A percentile compares a stretch with the other conserved stretches of the same genome.
These are phyloP conservation scores for Oscheius sp. DNA, from an alignment of 1,140 invertebrate species.

Conservation along the genomic window DNA sequence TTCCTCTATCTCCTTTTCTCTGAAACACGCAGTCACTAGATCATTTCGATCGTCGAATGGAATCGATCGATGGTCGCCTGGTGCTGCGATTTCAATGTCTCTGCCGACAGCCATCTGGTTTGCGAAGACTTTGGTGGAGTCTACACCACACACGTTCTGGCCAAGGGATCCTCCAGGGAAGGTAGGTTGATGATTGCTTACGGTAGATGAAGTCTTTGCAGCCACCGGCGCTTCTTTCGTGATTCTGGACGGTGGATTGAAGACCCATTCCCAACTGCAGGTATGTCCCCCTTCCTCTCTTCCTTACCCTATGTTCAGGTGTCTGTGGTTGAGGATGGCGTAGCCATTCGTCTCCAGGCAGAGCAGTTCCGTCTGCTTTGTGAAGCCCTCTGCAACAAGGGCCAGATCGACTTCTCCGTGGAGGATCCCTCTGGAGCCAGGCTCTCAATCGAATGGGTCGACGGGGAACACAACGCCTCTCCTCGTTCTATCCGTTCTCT, in stretches of 20 bases:
- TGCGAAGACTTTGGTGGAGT: slow-evolving; percentile 26
- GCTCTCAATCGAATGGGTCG: not conserved
- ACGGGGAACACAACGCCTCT: not conserved
- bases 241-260: slow-evolving; percentile 26
- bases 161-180: not conserved
- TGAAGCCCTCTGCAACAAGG: not conserved
- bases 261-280: slow-evolving; percentile 12
- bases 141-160: slow-evolving; percentile 22
- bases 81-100: slow-evolving; percentile 11
- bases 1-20: not conserved
- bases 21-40: not conserved
- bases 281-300: not conserved
- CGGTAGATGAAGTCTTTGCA: not conserved
- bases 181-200: not conserved
- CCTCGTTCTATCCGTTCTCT: not conserved
- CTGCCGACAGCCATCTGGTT: slow-evolving; percentile 16
- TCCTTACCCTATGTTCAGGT: slow-evolving; percentile 4
- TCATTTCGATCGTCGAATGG: slow-evolving; percentile 6
- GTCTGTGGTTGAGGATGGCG: slow-evolving; percentile 25
- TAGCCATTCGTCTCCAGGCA: not conserved
- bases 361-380: not conserved
- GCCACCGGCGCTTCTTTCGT: slow-evolving; percentile 25
- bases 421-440: not conserved
- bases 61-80: slow-evolving; percentile 20
- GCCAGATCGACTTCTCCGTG: not conserved